Percentiles rank a stretch among this genome's conserved stretches.
These are phyloP conservation scores for Dolichoris vasculosae DNA, from an alignment of 1,140 invertebrate genomes.

Conservation along the genomic window DNA sequence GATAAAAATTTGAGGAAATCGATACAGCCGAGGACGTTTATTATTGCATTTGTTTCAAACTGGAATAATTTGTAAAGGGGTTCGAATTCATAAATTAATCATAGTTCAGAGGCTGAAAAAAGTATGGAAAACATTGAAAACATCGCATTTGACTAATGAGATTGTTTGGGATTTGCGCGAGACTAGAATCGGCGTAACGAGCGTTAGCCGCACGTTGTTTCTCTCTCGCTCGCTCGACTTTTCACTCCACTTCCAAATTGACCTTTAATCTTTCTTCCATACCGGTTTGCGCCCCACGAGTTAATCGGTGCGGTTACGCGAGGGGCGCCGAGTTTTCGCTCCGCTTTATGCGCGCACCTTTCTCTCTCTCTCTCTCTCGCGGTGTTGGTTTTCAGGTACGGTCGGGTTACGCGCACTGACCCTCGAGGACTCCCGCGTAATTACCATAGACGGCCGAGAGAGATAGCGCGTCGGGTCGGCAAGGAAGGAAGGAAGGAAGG, in stretches of 20 bases:
- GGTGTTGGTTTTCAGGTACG: neutral
- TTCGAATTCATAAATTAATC: neutral
- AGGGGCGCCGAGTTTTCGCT: neutral
- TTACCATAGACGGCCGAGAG: conserved; percentile 43
- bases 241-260: conserved; percentile 33
- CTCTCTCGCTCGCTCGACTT: neutral
- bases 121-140: too few species aligned
- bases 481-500: conserved; percentile 52
- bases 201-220: neutral
- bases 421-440: conserved; percentile 21
- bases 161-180: neutral
- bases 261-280: conserved; percentile 43
- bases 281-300: neutral
- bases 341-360: conserved; percentile 19
- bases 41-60: neutral
- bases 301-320: conserved; percentile 23
- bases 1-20: neutral
- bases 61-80: neutral
- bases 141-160: neutral
- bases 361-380: neutral
- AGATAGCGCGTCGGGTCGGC: neutral
- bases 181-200: neutral
- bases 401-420: conserved; percentile 11
- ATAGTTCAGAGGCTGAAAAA: neutral
- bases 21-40: neutral